Conservation (phyloP, 2,113 vertebrate genomes). For the Stigmatopora nigra region DNA sequence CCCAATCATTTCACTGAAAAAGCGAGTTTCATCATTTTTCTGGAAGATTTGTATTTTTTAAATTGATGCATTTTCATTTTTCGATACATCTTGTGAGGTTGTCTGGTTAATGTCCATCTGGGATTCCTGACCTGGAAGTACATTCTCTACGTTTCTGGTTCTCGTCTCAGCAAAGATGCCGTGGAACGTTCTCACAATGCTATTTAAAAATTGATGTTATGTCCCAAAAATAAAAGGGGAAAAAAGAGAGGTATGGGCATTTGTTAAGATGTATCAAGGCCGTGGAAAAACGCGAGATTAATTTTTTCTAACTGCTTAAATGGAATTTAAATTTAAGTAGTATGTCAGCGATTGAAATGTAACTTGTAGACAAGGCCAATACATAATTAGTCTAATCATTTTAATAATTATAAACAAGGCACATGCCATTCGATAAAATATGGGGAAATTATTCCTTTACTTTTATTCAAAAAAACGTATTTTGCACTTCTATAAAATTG, state of each 20-base stretch:
- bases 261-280: background rate
- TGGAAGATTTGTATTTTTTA: conserved; percentile 9
- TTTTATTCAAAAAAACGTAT: no score
- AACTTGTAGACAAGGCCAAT: conserved; percentile 4
- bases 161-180: conserved; percentile 47
- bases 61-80: conserved; percentile 1
- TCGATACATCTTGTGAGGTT: conserved; percentile 18
- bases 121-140: conserved; percentile 54
- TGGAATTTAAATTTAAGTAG: background rate
- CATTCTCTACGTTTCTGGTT: conserved; percentile 60
- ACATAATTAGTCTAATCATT: no score
- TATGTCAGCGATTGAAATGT: background rate
- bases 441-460: no score
- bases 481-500: background rate
- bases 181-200: conserved; percentile 44
- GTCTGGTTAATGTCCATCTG: conserved; percentile 64
- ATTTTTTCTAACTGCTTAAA: background rate
- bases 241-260: conserved; percentile 4
- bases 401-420: no score
- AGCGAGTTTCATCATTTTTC: background rate
- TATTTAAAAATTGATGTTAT: conserved; percentile 16
- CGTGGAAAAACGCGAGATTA: no score
- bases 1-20: background rate
- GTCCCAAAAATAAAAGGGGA: background rate
- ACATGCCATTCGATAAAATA: no score